Base-by-base conservation (phyloP, 2,888 invertebrate genomes). In the Volucella inanis region DNA sequence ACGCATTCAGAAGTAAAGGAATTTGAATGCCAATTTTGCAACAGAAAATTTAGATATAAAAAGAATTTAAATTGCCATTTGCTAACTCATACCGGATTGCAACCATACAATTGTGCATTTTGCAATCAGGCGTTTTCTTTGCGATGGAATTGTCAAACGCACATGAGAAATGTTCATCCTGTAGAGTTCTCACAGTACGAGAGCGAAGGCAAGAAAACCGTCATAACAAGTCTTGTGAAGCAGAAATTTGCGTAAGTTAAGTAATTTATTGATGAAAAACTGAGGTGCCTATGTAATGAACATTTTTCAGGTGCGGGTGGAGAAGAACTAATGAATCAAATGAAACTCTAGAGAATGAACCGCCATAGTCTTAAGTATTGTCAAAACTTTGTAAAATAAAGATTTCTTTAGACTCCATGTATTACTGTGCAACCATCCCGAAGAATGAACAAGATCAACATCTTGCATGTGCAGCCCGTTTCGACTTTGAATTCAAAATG, bases 181-280 rank as follows among this genome's bases (percentile, higher is more conserved):
- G 9, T 10, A 0, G 59, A 83, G 18, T 1, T 55, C 14, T 47
- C 50, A 0, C 15, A 52, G 0, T 81, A 70, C 47, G 76, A 75
- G 8, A 3, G 18, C 15, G 59, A 75, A n/a, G 79, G 74, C 15
- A 74, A 59, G 31, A 0, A 38, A 0, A 68, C 68, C 0, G 59
- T 83, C 1, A 47, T 75, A 6, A 83, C 83, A 0, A 50, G 64
- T 10, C 10, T 79, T 10, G 57, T 75, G 2, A 83, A 75, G 31
- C 62, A 83, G 22, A 75, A 79, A 8, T 83, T 83, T 65, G 68
- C 79, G 79, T 83, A 50, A 61, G 82, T 47, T 0, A 0, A 11
- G 12, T 6, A 10, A 15, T 9, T 15, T 45, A 0, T 54, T 45
- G 31, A 6, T 31, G 31, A 31, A 31, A 6, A 31, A 31, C 6